Base-by-base conservation (phyloP, 2,888 invertebrate genomes). In the Napeogenes sylphis region DNA sequence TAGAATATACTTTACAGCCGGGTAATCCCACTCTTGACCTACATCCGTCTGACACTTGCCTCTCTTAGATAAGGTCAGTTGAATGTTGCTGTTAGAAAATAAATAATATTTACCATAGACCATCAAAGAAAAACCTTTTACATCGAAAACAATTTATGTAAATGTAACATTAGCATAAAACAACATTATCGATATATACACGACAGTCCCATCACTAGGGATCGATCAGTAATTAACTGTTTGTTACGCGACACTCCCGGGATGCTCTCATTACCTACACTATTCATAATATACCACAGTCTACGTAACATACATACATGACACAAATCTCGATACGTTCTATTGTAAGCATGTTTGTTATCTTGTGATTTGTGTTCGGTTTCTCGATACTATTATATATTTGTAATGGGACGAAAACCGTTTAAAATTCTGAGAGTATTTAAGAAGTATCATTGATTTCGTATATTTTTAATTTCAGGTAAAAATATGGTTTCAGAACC, bases 401-500 rank as follows among this genome's bases (percentile, higher is more conserved):
- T 21, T 21, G 21, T 21, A 21, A 21, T 21, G 21, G 21, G 1
- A 21, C 21, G 1, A 21, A 21, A 35, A 5, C 35, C n/a, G n/a
- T 35, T 5, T 35, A 35, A 35, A 35, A 35, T 35, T 35, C 35
- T 35, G 4, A 5, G 6, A 35, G 6, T 46, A 45, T 55, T 58
- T 10, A 21, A 53, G 5, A 10, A 57, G 13, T 14, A 35, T 10
- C 3, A 21, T 30, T 14, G 5, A 51, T 35, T 51, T 30, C 8
- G 47, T 72, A 47, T 57, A 13, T 42, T 65, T 21, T 8, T 62
- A 13, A 35, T 69, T 77, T 47, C 93, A 96, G 96, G 96, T 96
- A 75, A 96, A 96, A 89, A 96, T 96, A 71, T 96, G 96, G 96
- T 97, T 97, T 84, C 96, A 96, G 88, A 97, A 97, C 82, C 92